These are phyloP conservation scores for Centropristis striata DNA, from an alignment of 2,113 vertebrate genomes.

Conservation along the genomic window DNA sequence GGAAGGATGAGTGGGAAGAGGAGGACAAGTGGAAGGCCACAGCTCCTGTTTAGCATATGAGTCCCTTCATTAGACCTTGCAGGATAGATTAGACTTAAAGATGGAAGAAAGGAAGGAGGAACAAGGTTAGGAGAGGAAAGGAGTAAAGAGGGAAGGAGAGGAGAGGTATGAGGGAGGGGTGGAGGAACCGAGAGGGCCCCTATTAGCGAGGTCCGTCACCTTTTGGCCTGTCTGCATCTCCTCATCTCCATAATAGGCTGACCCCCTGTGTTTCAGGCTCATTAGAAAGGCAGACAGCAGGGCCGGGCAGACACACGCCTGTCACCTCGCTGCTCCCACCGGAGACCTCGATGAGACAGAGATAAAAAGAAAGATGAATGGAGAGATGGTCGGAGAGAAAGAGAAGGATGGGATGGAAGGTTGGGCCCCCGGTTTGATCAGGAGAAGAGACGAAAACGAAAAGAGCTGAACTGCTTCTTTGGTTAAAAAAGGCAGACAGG, in stretches of 20 bases:
- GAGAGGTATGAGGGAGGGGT: conserved; percentile 65
- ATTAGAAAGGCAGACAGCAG: conserved; percentile 88
- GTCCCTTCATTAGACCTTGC: conserved; percentile 58
- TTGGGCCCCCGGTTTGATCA: conserved; percentile 64
- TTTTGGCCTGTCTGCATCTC: conserved; percentile 81
- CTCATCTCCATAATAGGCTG: conserved; percentile 92
- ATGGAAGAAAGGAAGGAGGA: conserved; percentile 51
- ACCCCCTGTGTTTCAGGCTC: conserved; percentile 87
- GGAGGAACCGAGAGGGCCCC: conserved; percentile 79
- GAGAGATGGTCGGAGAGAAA: conserved; percentile 45
- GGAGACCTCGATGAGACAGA: conserved; percentile 62
- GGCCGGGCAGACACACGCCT: conserved; percentile 74
- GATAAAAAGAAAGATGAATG: conserved; percentile 71
- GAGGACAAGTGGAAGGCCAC: conserved; percentile 24
- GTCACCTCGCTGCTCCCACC: conserved; percentile 72
- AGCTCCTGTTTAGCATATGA: conserved; percentile 63
- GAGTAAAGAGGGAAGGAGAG: conserved; percentile 43
- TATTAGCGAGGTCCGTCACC: conserved; percentile 86
- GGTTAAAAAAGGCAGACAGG: conserved; percentile 3
- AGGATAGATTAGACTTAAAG: conserved; percentile 21
- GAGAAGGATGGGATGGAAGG: conserved; percentile 48
- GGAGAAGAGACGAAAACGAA: conserved; percentile 19
- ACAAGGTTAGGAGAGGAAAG: conserved; percentile 25
- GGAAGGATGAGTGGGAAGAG: conserved; percentile 25
- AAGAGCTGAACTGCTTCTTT: conserved; percentile 20